A percentile compares a stretch with the other conserved stretches of the same genome.
phyloP scores from a whole-genome alignment of 1,140 invertebrate genomes.

The Brachionus koreanus region DNA sequence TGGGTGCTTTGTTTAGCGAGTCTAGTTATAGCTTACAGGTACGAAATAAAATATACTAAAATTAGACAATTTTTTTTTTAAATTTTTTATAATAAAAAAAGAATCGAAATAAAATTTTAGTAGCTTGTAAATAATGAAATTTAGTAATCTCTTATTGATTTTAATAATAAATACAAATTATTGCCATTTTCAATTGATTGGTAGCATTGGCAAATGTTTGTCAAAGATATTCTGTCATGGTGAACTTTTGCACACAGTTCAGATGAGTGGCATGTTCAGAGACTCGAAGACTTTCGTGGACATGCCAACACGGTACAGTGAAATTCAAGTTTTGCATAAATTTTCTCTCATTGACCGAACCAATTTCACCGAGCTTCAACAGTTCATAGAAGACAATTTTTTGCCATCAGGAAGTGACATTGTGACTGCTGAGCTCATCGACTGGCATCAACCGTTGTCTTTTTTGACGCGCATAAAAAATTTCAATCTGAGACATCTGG shows the following conservation, averaged over 20 bases:
- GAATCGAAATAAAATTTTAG: background rate
- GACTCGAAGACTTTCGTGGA: constrained; percentile 45
- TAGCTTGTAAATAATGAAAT: background rate
- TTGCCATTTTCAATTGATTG: background rate
- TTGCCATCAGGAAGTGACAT: background rate
- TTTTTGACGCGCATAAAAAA: constrained; percentile 8
- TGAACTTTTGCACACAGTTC: constrained; percentile 29
- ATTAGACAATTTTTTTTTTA: background rate
- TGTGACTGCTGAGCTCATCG: background rate
- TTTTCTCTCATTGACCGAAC: background rate
- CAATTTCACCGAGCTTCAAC: background rate
- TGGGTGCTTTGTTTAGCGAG: constrained; percentile 3
- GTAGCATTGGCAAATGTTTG: background rate
- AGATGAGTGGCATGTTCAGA: constrained; percentile 28
- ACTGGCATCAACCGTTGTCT: background rate
- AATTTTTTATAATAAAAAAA: background rate
- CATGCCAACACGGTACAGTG: background rate
- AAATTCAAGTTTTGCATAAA: background rate
- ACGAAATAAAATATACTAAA: background rate
- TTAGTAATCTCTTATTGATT: background rate
- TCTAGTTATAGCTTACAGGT: background rate
- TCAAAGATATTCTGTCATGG: constrained; percentile 33
- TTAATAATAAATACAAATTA: background rate
- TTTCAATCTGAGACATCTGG: background rate
- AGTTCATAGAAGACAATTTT: constrained; percentile 15